Evolutionary conservation across 2,113 vertebrate species (phyloP).

Genomic region (Thunnus maccoyii): DNA sequence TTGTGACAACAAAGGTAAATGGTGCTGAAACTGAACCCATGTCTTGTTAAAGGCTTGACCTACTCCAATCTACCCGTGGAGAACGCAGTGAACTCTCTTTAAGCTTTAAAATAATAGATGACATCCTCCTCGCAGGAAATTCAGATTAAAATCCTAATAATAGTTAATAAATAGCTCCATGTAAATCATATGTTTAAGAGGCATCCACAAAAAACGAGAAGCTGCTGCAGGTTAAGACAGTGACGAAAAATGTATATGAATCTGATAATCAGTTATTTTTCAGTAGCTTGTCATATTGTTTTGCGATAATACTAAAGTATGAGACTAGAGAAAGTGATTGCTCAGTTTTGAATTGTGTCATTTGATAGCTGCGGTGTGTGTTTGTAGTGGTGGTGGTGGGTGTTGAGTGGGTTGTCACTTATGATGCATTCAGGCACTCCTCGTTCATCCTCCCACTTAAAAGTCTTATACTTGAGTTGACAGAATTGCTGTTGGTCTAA

Average conservation of each 20-base stretch:
- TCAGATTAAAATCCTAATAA: constrained; percentile 28
- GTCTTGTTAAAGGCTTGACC: constrained; percentile 35
- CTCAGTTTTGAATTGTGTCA: constrained; percentile 41
- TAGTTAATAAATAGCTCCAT: not conserved
- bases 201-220: not conserved
- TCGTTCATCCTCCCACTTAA: not conserved
- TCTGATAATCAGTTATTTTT: not conserved
- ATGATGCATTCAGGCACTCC: constrained; percentile 56
- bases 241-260: no score
- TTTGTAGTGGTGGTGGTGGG: constrained; percentile 19
- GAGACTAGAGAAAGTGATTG: constrained; percentile 14
- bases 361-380: constrained; percentile 14
- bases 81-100: constrained; percentile 33
- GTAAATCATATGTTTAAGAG: not conserved
- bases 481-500: not conserved
- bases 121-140: not conserved
- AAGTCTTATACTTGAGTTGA: not conserved
- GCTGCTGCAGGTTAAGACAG: not conserved
- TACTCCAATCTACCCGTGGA: constrained; percentile 12
- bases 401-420: constrained; percentile 24
- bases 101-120: constrained; percentile 28
- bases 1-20: constrained; percentile 63
- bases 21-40: constrained; percentile 53
- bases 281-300: not conserved
- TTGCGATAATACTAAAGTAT: not conserved